Base-by-base conservation (phyloP, 2,888 invertebrate species). In the Drosophila hawaiiensis region DNA sequence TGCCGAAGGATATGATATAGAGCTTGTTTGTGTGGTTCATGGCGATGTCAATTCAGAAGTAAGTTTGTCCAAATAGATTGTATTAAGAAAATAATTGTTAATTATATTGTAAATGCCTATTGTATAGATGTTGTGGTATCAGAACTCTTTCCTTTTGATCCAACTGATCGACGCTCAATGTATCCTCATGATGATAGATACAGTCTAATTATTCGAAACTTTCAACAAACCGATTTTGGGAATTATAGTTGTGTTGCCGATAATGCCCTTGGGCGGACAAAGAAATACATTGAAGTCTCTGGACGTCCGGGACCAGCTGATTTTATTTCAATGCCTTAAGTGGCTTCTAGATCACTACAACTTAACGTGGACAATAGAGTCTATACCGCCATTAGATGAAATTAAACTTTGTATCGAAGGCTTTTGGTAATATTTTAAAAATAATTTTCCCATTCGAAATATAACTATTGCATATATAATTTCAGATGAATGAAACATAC, bases 401-500 rank as follows among this genome's bases (percentile, higher is more conserved):
- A 95, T 95, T 52, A 94, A 95, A 77, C 94, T 96, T 93, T 95
- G 55, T 96, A 95, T 91, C 92, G 96, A 75, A 94, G 95, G 83
- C 93, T 95, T 50, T 93, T 95, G 94, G 95, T 95, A 91, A 94
- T 91, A 22, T 6, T 58, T 33, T 33, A 37, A 47, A 31, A 31
- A 33, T 28, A 7, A 16, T 41, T 29, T 41, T 41, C 3, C 4
- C 28, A 39, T n/a, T 12, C n/a, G 16, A 10, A 19, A 9, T 10
- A 35, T 53, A 53, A 53, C 33, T 14, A 35, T 41, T 22, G 10
- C 14, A 19, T 29, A 41, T n/a, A 35, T 9, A 29, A 47, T 68
- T 77, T 53, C 4, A 96, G 96, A 95, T 96, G 93, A 96, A 96
- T 93, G 96, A 96, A 93, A 95, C 96, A 0, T 95, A 95, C 94